phyloP scores from a whole-genome alignment of 2,113 vertebrate species.

The Dryoscopus gambensis region DNA sequence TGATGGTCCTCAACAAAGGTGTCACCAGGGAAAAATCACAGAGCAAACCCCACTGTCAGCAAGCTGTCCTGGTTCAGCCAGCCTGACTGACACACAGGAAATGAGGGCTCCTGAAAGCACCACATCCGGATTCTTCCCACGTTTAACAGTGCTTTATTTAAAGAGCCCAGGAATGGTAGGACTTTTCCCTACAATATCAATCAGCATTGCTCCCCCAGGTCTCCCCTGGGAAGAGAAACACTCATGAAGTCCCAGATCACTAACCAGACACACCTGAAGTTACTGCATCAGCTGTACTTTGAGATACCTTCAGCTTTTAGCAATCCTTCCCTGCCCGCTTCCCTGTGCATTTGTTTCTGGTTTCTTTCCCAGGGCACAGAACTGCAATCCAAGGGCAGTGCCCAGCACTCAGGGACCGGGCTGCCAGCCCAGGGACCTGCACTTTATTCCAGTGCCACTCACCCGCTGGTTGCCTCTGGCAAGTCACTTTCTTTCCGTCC shows the following conservation, averaged over 20 bases:
- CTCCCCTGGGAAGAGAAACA: background rate
- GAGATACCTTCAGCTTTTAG: background rate
- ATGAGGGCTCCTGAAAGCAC: background rate
- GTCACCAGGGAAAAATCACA: background rate
- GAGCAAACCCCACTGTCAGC: background rate
- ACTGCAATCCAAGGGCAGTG: background rate
- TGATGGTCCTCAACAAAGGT: background rate
- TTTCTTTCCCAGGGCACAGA: background rate
- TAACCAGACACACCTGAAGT: background rate
- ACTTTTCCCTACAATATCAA: background rate
- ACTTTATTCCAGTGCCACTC: background rate
- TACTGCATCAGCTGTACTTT: background rate
- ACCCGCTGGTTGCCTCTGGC: accelerated
- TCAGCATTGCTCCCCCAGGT: background rate
- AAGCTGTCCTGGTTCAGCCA: background rate
- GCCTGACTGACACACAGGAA: background rate
- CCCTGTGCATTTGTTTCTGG: background rate
- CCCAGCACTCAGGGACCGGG: background rate
- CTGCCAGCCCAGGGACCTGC: background rate
- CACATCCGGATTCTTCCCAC: background rate
- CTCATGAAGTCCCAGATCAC: background rate
- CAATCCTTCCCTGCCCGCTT: background rate
- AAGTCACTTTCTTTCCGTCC: background rate
- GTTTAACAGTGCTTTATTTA: background rate
- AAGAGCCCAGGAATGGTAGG: background rate